Base-by-base conservation (phyloP, 2,888 invertebrate genomes). In the Tortrix viridana region DNA sequence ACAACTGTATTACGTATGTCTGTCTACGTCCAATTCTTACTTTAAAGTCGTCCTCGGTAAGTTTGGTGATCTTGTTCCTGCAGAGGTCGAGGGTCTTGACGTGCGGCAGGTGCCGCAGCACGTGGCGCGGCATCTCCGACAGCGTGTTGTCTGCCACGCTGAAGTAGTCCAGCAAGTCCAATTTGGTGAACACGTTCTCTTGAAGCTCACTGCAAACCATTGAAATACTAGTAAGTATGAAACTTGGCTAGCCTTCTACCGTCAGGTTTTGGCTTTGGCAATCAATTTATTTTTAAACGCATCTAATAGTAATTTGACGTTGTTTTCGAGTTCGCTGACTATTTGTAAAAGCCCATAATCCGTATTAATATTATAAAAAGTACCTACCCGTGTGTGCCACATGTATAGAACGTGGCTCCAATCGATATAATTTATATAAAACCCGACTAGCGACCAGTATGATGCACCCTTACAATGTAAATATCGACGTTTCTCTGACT, bases 1-100 rank as follows among this genome's bases (percentile, higher is more conserved):
- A 4, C 2, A 18, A 12, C 12, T 1, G 46, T 44, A 14, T 12
- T 43, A 16, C 43, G 5, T 16, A 19, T 20, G 16, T n/a, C 3
- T 16, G 16, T 14, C 44, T 16, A 3, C 1, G 5, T 4, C 3
- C 4, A 23, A 12, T 9, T 37, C 14, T 52, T 89, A 96, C 96
- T 91, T 94, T 94, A 71, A 98, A 95, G 77, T 96, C 96, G 56
- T 95, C 94, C 68, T 95, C 93, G 26, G 94, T 93, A 57, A 98
- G 93, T 55, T 94, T 93, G 65, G 93, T 94, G 71, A 98, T 95
- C 71, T 94, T 94, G 77, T 97, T 96, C 69, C 97, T 93, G 71
- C 96, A 96, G 64, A 98, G 90, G 84, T 97, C 97, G 65, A 98
- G 89, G 1, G 96, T 96, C 77, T 95, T 94, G 62, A 98, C 93